A percentile compares a stretch with the other conserved stretches of the same genome.
Evolutionary conservation across 2,797 vertebrate genomes (phyloP).

Genomic region (Anas bernieri): DNA sequence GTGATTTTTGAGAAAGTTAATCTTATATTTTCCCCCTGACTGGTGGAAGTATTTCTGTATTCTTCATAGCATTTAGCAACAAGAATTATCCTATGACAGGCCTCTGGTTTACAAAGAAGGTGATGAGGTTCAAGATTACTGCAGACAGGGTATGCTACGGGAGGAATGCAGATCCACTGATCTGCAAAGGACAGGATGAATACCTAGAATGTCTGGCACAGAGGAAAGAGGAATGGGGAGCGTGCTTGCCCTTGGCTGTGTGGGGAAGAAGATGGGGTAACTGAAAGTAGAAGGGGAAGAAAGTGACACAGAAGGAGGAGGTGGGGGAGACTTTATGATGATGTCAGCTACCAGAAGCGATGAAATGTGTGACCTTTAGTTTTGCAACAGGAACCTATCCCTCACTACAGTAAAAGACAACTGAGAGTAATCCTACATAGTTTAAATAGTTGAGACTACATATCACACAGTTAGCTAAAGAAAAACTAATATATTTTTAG

Average conservation of each 20-base stretch:
- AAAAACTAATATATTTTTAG: neutral
- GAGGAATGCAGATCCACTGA: neutral
- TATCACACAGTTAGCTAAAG: neutral
- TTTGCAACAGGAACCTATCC: neutral
- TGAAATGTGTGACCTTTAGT: neutral
- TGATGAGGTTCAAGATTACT: neutral
- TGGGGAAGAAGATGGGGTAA: conserved; percentile 40
- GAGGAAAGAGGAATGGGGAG: conserved; percentile 2
- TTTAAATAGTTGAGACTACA: neutral
- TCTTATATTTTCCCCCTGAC: conserved; percentile 15
- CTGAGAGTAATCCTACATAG: neutral
- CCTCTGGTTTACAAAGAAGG: neutral
- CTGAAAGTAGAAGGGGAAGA: conserved; percentile 50
- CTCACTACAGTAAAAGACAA: neutral
- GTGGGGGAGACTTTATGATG: fast-evolving
- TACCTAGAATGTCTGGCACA: fast-evolving
- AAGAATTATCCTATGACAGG: neutral
- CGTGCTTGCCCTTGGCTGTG: neutral
- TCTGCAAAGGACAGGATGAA: neutral
- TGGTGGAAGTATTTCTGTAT: neutral
- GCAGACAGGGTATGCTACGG: neutral
- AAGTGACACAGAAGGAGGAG: conserved; percentile 12
- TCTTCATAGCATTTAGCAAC: neutral
- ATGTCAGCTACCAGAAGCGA: neutral
- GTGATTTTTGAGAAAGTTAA: neutral